Evolutionary conservation across 2,113 vertebrate species (phyloP).

Genomic region (Aldabrachelys gigantea): DNA sequence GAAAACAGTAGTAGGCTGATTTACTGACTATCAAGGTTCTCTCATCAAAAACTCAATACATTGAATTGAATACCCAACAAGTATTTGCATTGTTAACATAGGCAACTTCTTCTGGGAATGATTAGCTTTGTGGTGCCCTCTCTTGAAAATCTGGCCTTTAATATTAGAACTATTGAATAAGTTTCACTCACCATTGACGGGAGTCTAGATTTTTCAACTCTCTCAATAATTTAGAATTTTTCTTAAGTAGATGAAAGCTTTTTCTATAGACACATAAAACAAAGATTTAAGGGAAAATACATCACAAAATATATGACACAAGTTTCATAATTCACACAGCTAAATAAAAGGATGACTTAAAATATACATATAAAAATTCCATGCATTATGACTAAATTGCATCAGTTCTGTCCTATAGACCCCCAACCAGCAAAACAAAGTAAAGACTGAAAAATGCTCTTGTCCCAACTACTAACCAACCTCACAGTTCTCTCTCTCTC

Average conservation of each 20-base stretch:
- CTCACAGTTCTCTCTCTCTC: accelerated
- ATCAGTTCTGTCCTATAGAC: neutral
- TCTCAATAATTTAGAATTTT: conserved; percentile 96
- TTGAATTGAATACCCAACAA: neutral
- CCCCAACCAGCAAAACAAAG: neutral
- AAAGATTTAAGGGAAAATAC: neutral
- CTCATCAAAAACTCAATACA: neutral
- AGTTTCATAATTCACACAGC: neutral
- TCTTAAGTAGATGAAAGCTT: conserved; percentile 97
- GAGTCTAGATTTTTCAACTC: conserved; percentile 98
- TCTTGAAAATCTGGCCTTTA: neutral
- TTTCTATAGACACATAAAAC: conserved; percentile 81
- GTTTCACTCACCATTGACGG: conserved; percentile 91
- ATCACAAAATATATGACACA: neutral
- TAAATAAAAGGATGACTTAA: accelerated
- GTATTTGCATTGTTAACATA: neutral
- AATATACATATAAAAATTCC: neutral
- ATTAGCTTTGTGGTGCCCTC: neutral
- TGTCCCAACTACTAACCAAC: neutral
- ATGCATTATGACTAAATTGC: neutral
- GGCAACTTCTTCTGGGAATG: neutral
- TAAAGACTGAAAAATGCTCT: neutral
- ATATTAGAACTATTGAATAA: accelerated
- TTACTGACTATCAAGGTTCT: neutral
- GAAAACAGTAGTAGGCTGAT: neutral